Evolutionary conservation across 2,797 vertebrate genomes (phyloP), one percentile per base, ranked within the genome.

Genomic region (Rhabdophis nuchalis): DNA sequence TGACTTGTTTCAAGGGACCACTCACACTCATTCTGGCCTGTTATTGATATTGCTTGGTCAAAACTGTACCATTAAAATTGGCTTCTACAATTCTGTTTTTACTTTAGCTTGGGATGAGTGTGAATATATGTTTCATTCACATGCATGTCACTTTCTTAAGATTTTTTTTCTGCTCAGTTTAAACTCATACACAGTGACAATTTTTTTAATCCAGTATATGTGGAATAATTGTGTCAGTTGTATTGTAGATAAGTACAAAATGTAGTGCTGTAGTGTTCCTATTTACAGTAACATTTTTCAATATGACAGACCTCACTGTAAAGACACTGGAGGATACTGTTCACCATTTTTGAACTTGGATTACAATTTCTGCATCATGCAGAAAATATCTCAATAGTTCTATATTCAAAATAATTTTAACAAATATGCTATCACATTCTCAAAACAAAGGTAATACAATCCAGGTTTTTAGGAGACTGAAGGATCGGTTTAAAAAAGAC

Each of bases 101-200:
- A 36, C 12, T 86, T 86, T 86, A 27, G 52, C 86, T 64, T 91
- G n/a, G 23, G 27, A 36, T 72, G 60, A 91, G 50, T 77, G 36
- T 87, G 54, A 91, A 46, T 88, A 9, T 46, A 32, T 89, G 82
- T 85, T 90, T 68, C 18, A n/a, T 86, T 88, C 36, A 82, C 36
- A 25, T 46, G 77, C 77, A 82, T 82, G 77, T 88, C 25, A 68
- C 1, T 41, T 85, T 94, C 23, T 91, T 12, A 27, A 13, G 23
- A 61, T 64, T 94, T 95, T 93, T 25, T 89, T 25, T 32, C 94
- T 53, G 64, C 0, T 92, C 87, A 91, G 90, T 90, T 16, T 41
- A 87, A 86, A 54, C 12, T 12, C 18, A 20, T 91, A 0, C 82
- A 52, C 57, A n/a, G n/a, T n/a, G n/a, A n/a, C n/a, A n/a, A n/a